Base-by-base conservation (phyloP, 1,140 invertebrate genomes). In the Cardiocondyla obscurior region DNA sequence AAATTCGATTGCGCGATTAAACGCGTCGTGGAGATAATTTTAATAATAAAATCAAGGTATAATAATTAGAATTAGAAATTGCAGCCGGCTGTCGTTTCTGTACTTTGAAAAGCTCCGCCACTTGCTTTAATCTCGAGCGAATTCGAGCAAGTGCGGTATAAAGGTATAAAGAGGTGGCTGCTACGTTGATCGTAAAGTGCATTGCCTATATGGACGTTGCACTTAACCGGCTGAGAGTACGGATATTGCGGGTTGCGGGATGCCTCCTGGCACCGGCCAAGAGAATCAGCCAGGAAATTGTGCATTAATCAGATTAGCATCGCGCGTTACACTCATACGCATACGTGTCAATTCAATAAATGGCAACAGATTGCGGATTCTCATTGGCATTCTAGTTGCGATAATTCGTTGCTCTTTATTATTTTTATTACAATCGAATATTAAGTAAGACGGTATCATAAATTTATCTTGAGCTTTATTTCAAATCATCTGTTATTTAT, bases 181-280 rank as follows among this genome's bases (percentile, higher is more conserved):
- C 28, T 3, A 12, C 74, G 74, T 46, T 53, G 46, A 64, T 76
- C 73, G 53, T 30, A 19, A 28, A 39, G 60, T 58, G 83, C 36
- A 53, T 30, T 51, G 60, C 62, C 69, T 60, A 58, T 62, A 69
- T 67, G 60, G 58, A 16, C 53, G 14, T 69, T 67, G 85, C 85
- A 83, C 85, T 87, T 86, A 87, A 79, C 81, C 65, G 51, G 3
- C 58, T 19, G 70, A 65, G 81, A 86, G 81, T 72, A 67, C 84
- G 85, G 85, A 87, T 87, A 87, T 87, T 87, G 65, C 85, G 72
- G 55, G 49, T 87, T 87, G 65, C 85, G 72, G 55, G 49, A 28
- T 65, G 65, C 64, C 77, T 72, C 49, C 79, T 2, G 28, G 64
- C 65, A 65, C 39, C 36, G 44, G 77, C 51, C 82, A 51, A 64